phyloP scores from a whole-genome alignment of 2,113 vertebrate species.

The Ictalurus punctatus region DNA sequence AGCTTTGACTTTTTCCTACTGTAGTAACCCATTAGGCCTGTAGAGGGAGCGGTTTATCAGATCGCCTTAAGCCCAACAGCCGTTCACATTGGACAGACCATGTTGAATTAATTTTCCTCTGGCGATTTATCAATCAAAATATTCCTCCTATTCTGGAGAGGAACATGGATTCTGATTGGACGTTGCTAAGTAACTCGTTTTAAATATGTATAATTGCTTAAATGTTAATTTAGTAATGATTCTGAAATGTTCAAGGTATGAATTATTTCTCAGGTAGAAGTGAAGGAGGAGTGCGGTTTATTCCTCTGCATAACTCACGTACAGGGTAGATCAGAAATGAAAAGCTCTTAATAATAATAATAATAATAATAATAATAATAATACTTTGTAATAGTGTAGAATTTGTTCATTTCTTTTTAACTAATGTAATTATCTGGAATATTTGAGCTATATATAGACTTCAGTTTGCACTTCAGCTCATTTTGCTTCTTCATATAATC shows the following conservation, averaged over 20 bases:
- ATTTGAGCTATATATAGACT: constrained; percentile 43
- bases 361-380: constrained; percentile 1
- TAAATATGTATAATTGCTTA: constrained; percentile 37
- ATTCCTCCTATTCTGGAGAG: constrained; percentile 30
- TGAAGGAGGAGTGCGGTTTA: constrained; percentile 5
- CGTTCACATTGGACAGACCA: constrained; percentile 54
- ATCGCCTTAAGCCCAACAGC: constrained; percentile 44
- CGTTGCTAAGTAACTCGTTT: constrained; percentile 47
- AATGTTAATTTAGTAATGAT: constrained; percentile 32
- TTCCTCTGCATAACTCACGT: constrained; percentile 21
- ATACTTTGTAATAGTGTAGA: constrained; percentile 26
- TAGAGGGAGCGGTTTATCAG: constrained; percentile 52
- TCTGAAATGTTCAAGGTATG: constrained; percentile 9
- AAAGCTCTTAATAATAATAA: background rate
- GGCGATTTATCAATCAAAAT: constrained; percentile 32
- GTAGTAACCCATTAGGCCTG: constrained; percentile 40
- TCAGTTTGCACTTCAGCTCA: background rate
- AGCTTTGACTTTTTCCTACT: constrained; percentile 31
- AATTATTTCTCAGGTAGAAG: constrained; percentile 33
- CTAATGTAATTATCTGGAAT: constrained; percentile 45
- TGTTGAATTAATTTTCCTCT: constrained; percentile 29
- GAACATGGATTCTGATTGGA: constrained; percentile 29
- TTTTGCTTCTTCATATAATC: constrained; percentile 6
- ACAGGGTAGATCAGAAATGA: constrained; percentile 22
- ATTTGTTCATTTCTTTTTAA: constrained; percentile 22